Evolutionary conservation across 2,888 invertebrate species (phyloP), one percentile per base, ranked within the genome.

Genomic region (Odontocolon sp.): DNA sequence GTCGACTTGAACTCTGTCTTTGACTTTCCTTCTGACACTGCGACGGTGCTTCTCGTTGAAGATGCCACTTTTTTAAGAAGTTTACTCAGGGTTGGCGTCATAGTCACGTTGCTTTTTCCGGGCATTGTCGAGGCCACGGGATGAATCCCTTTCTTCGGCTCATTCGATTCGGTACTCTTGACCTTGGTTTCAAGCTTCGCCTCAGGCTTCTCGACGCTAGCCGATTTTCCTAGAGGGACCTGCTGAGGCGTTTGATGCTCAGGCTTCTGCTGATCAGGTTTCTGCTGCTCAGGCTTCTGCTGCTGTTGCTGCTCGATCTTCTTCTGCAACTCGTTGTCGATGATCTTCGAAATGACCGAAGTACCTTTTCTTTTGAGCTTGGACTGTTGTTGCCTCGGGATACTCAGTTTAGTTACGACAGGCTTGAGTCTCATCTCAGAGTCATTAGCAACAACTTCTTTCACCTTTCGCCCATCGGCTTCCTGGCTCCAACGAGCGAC

Each of bases 161-260:
- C 47, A 36, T 61, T 70, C 52, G 66, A 52, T 33, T 11, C 42
- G 67, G 9, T 50, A 61, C 11, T 67, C 70, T 52, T 61, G 54
- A 73, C 70, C 74, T 66, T 74, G 52, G 38, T 61, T 26, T 59
- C 66, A 8, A 38, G n/a, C 42, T 63, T 64, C 3, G 26, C 57
- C 50, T 56, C 56, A 14, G 57, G 45, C 54, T 47, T 68, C 21
- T 38, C 40, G 11, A 6, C 63, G 18, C 45, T 56, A 40, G 16
- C 42, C 42, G 23, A 47, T 67, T 23, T 52, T 52, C 9, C 66
- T 3, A 59, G 28, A 23, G 14, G 14, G 2, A 61, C 42, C 36
- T 14, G 33, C 4, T 56, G 57, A 6, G 14, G 38, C 21, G 11
- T 56, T 14, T 8, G 6, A 9, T 11, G 16, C 38, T 38, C 56